These are phyloP conservation scores for Picus viridis DNA, from an alignment of 2,797 vertebrate species.

Conservation along the genomic window DNA sequence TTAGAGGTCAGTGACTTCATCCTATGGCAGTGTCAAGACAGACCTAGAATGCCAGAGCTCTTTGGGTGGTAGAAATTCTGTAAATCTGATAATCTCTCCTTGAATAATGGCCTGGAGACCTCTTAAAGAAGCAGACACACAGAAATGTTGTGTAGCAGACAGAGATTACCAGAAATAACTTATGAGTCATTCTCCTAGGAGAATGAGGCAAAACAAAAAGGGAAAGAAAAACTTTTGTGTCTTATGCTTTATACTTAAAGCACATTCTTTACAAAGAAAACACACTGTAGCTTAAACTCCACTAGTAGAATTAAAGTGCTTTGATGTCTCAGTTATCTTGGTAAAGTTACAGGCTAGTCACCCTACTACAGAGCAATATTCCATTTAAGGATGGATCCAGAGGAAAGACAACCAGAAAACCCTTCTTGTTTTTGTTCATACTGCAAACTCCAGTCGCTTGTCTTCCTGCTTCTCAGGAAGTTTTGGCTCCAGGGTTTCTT, in stretches of 20 bases:
- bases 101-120: neutral
- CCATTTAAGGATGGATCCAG: neutral
- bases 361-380: neutral
- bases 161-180: neutral
- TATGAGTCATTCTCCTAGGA: neutral
- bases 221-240: neutral
- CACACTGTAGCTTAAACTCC: neutral
- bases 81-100: neutral
- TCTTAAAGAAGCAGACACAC: neutral
- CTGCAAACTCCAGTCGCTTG: neutral
- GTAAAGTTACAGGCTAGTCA: neutral
- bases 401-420: neutral
- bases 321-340: neutral
- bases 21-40: neutral
- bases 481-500: neutral
- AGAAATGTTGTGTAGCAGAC: neutral
- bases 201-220: neutral
- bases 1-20: neutral
- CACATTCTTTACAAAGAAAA: neutral
- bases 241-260: neutral
- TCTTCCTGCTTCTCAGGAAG: neutral
- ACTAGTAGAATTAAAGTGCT: neutral
- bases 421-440: neutral
- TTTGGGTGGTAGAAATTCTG: neutral
- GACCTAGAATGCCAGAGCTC: neutral